Conservation (phyloP, 2,888 invertebrate species). For the Lutraria lutraria region DNA sequence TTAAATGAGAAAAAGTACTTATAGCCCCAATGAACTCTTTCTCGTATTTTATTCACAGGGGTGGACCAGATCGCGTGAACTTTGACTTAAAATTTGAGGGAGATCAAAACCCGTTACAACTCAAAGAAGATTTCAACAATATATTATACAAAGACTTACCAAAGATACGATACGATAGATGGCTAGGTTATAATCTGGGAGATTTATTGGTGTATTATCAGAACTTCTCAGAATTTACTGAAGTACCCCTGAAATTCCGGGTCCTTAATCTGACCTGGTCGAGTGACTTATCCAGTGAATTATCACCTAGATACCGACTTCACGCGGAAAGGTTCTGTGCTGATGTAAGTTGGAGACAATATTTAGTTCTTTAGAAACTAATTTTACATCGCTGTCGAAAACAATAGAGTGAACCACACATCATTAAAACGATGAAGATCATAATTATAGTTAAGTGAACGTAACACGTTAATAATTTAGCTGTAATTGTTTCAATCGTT, state of each 20-base stretch:
- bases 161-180: slow-evolving; percentile 67
- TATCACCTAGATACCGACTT: slow-evolving; percentile 66
- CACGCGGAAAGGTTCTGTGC: slow-evolving; percentile 75
- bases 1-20: too few species aligned
- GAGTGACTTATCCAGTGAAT: slow-evolving; percentile 63
- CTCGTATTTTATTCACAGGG: slow-evolving; percentile 59
- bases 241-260: slow-evolving; percentile 75
- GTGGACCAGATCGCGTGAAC: slow-evolving; percentile 71
- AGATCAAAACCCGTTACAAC: slow-evolving; percentile 59
- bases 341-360: slow-evolving; percentile 69
- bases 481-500: too few species aligned
- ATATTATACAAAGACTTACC: slow-evolving; percentile 68
- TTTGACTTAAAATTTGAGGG: slow-evolving; percentile 78
- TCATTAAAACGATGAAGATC: too few species aligned
- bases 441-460: too few species aligned
- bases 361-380: too few species aligned
- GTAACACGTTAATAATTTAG: too few species aligned
- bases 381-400: too few species aligned
- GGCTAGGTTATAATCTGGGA: slow-evolving; percentile 74
- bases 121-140: slow-evolving; percentile 67
- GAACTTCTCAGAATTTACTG: slow-evolving; percentile 73
- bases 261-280: slow-evolving; percentile 75
- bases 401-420: too few species aligned
- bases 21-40: too few species aligned
- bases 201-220: slow-evolving; percentile 71